These are phyloP conservation scores for Rhabdomys dilectus DNA, from an alignment of 2,113 vertebrate genomes.

Conservation along the genomic window DNA sequence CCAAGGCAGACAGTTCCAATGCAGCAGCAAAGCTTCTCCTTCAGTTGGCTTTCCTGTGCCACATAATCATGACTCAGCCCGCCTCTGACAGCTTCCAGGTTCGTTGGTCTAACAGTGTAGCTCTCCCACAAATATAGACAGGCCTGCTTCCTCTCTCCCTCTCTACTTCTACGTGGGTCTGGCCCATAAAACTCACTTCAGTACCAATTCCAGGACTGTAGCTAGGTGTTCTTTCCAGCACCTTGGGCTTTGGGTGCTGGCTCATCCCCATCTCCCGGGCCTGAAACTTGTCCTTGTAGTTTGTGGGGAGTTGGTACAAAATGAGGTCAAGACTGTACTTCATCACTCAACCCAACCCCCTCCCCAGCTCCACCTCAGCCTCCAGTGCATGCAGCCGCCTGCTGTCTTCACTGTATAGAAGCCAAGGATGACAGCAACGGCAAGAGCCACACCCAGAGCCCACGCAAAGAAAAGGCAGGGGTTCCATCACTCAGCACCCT, in stretches of 20 bases:
- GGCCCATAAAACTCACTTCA: not conserved
- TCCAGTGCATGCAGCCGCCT: not conserved
- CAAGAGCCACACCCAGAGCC: not conserved
- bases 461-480: not conserved
- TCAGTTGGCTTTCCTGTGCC: conserved; percentile 77
- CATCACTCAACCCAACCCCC: not conserved
- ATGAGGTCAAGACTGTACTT: not conserved
- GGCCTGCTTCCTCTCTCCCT: not conserved
- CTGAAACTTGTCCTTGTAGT: not conserved
- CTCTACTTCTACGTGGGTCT: not conserved
- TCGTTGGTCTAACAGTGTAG: conserved; percentile 49
- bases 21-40: conserved; percentile 73
- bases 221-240: not conserved
- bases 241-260: not conserved
- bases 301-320: not conserved
- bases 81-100: conserved; percentile 71
- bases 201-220: not conserved
- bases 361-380: not conserved
- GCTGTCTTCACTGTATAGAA: not conserved
- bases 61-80: conserved; percentile 85
- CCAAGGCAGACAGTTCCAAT: not conserved
- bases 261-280: not conserved
- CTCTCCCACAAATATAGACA: not conserved
- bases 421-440: not conserved
- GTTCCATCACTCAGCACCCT: not conserved